A percentile compares a stretch with the other conserved stretches of the same genome.
phyloP scores from a whole-genome alignment of 2,113 vertebrate genomes.

The Amblyornis subalaris region DNA sequence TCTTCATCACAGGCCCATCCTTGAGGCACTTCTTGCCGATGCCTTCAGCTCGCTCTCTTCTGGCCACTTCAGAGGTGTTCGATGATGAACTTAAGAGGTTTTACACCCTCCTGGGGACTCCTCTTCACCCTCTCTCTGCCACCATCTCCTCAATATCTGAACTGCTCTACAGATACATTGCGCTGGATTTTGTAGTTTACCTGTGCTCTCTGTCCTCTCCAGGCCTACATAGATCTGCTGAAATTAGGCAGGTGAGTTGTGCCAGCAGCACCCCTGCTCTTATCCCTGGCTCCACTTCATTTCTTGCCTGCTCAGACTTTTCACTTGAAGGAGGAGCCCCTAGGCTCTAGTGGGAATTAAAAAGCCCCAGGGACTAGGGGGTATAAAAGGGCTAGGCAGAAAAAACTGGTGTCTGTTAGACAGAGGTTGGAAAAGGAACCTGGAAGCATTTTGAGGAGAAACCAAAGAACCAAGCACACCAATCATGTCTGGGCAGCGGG shows the following conservation, averaged over 20 bases:
- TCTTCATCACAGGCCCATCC: not conserved
- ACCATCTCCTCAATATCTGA: not conserved
- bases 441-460: not conserved
- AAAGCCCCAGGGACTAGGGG: not conserved
- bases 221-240: not conserved
- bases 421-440: not conserved
- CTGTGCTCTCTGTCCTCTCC: not conserved
- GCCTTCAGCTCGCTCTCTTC: not conserved
- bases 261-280: not conserved
- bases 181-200: not conserved
- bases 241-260: not conserved
- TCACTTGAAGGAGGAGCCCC: not conserved
- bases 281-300: not conserved
- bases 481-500: accelerated
- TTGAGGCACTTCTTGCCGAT: not conserved
- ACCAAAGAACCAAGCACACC: not conserved
- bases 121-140: not conserved
- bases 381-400: not conserved
- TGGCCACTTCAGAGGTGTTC: not conserved
- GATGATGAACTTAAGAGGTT: accelerated
- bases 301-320: not conserved
- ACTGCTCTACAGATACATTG: not conserved
- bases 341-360: not conserved
- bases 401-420: not conserved
- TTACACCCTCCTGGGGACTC: not conserved